A percentile compares a stretch with the other conserved stretches of the same genome.
These are phyloP conservation scores for Oceanodroma leucorhoa DNA, from an alignment of 2,797 vertebrate species.

Conservation along the genomic window DNA sequence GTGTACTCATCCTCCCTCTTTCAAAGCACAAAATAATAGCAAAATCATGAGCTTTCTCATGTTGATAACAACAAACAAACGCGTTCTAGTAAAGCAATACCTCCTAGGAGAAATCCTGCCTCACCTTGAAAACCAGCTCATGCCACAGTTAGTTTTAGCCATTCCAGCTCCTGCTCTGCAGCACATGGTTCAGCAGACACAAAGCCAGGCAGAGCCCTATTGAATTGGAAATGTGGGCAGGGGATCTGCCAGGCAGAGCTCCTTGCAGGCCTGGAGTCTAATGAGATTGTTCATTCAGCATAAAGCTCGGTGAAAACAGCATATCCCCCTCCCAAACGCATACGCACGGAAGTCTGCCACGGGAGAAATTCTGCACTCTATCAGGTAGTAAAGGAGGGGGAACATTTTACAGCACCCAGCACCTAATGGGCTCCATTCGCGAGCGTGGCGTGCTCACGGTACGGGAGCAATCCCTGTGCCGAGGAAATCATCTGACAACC, in stretches of 20 bases:
- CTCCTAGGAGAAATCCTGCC: background rate
- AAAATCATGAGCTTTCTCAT: background rate
- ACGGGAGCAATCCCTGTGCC: background rate
- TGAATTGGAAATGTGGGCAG: background rate
- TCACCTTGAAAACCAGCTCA: background rate
- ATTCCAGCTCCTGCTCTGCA: background rate
- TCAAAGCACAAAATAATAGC: background rate
- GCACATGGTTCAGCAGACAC: background rate
- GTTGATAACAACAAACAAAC: background rate
- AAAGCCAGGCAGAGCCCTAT: background rate
- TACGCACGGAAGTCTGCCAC: rapidly evolving
- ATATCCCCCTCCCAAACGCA: background rate
- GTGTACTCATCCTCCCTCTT: background rate
- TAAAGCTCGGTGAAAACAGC: background rate
- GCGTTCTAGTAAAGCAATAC: rapidly evolving
- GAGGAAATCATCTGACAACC: background rate
- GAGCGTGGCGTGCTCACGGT: rapidly evolving
- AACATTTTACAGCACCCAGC: background rate
- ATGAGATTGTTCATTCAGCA: background rate
- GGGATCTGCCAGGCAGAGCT: background rate
- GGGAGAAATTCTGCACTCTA: background rate
- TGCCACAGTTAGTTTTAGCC: background rate
- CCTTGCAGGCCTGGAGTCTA: background rate
- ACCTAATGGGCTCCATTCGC: background rate
- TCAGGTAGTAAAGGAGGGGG: background rate